These are phyloP conservation scores for Diplodus puntazzo DNA, from an alignment of 2,797 vertebrate genomes.

Conservation along the genomic window DNA sequence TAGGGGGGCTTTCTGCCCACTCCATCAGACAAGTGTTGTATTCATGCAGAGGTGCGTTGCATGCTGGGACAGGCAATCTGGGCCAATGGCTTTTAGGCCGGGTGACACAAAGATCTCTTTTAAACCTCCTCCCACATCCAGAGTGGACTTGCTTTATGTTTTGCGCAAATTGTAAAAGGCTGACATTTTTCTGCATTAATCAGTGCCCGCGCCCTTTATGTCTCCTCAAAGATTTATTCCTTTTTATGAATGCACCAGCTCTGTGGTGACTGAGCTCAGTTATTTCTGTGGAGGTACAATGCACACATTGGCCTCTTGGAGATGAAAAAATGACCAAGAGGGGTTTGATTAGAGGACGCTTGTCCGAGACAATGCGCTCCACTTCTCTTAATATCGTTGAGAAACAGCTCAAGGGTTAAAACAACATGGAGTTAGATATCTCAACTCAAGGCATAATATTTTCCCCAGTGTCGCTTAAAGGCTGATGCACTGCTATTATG, in stretches of 20 bases:
- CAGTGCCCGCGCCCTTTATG: slow-evolving; percentile 77
- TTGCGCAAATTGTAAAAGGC: slow-evolving; percentile 82
- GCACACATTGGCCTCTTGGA: slow-evolving; percentile 58
- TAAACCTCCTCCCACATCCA: slow-evolving; percentile 92
- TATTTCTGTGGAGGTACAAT: slow-evolving; percentile 78
- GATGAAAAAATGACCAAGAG: slow-evolving; percentile 40
- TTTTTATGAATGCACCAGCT: slow-evolving; percentile 76
- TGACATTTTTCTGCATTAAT: slow-evolving; percentile 86
- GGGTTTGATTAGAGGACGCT: slow-evolving; percentile 12
- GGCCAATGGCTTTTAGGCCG: slow-evolving; percentile 87
- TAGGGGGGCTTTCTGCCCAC: slow-evolving; percentile 81
- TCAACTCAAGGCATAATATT: slow-evolving; percentile 65
- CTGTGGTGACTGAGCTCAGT: slow-evolving; percentile 68
- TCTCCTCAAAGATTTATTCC: slow-evolving; percentile 77
- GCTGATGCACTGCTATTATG: slow-evolving; percentile 71
- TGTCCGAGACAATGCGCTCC: slow-evolving; percentile 28
- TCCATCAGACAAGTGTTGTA: slow-evolving; percentile 85
- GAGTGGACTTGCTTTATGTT: slow-evolving; percentile 82
- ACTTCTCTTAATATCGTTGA: slow-evolving; percentile 42
- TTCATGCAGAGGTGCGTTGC: slow-evolving; percentile 88
- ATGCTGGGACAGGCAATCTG: slow-evolving; percentile 88
- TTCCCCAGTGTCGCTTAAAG: slow-evolving; percentile 53
- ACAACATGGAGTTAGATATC: slow-evolving; percentile 49
- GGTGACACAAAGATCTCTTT: slow-evolving; percentile 95
- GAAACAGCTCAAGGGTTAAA: slow-evolving; percentile 67